Evolutionary conservation across 2,888 invertebrate genomes (phyloP).

Genomic region (Acanthosepion esculentum): DNA sequence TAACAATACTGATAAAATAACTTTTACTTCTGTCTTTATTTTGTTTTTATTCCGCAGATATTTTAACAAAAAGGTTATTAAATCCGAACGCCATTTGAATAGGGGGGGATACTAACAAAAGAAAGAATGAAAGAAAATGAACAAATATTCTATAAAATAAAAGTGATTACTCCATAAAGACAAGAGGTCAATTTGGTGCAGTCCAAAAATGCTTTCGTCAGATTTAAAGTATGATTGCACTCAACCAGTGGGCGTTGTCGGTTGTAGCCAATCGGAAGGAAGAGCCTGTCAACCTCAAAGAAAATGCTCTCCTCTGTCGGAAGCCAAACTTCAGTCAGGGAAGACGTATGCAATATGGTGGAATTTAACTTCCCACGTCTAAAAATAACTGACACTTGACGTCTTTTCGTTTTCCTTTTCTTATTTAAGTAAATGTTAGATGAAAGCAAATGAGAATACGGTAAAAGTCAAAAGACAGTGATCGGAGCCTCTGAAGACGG

Average conservation of each 20-base stretch:
- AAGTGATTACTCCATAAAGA: not conserved
- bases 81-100: no score
- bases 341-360: not conserved
- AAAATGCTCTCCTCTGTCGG: not conserved
- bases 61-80: no score
- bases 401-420: not conserved
- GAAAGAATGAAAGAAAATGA: not conserved
- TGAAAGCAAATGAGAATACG: not conserved
- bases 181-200: not conserved
- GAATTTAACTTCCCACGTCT: not conserved
- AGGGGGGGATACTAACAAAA: not conserved
- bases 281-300: not conserved
- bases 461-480: no score
- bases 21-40: no score
- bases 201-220: not conserved
- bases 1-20: no score
- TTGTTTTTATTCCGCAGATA: no score
- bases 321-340: not conserved
- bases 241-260: not conserved
- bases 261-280: not conserved
- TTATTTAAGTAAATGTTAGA: not conserved
- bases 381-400: not conserved
- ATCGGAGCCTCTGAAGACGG: no score
- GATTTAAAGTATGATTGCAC: not conserved
- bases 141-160: not conserved